phyloP scores from a whole-genome alignment of 2,888 invertebrate genomes.

The Dasypolia templi region DNA sequence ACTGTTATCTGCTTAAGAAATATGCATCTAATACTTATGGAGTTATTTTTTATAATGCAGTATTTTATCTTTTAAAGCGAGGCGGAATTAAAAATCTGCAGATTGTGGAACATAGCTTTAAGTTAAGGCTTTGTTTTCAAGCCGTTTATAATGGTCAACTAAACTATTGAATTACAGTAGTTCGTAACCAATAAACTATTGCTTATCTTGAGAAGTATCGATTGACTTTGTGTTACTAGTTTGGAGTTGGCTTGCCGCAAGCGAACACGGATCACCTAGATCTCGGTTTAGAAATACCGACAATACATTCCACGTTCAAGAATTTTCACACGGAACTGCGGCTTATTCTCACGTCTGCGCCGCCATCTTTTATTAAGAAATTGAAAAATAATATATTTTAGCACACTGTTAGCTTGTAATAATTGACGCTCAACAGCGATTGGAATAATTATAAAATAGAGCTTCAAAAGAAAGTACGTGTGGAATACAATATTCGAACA shows the following conservation, averaged over 20 bases:
- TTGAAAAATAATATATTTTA: slow-evolving; percentile 42
- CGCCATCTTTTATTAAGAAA: slow-evolving; percentile 30
- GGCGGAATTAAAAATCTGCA: slow-evolving; percentile 31
- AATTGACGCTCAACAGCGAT: slow-evolving; percentile 26
- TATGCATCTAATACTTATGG: slow-evolving; percentile 68
- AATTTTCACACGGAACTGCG: slow-evolving; percentile 22
- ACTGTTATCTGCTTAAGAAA: slow-evolving; percentile 67
- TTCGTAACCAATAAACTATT: slow-evolving; percentile 39
- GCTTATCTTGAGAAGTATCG: slow-evolving; percentile 50
- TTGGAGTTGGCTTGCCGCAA: slow-evolving; percentile 33
- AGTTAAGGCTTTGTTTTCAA: slow-evolving; percentile 39
- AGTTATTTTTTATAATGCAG: slow-evolving; percentile 61
- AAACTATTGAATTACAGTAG: slow-evolving; percentile 27
- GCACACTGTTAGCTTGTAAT: slow-evolving; percentile 25
- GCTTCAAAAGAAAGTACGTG: slow-evolving; percentile 25
- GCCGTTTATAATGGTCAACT: slow-evolving; percentile 22
- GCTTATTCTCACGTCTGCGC: slow-evolving; percentile 18
- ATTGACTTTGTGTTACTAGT: slow-evolving; percentile 47
- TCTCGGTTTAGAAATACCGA: slow-evolving; percentile 38
- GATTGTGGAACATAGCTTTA: slow-evolving; percentile 7
- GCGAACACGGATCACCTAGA: slow-evolving; percentile 37
- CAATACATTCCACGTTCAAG: slow-evolving; percentile 17
- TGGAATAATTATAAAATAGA: slow-evolving; percentile 30
- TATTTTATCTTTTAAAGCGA: slow-evolving; percentile 42
- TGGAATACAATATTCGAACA: slow-evolving; percentile 50